These are phyloP conservation scores for Macroglossus sobrinus DNA, from an alignment of 2,113 vertebrate genomes.

Conservation along the genomic window DNA sequence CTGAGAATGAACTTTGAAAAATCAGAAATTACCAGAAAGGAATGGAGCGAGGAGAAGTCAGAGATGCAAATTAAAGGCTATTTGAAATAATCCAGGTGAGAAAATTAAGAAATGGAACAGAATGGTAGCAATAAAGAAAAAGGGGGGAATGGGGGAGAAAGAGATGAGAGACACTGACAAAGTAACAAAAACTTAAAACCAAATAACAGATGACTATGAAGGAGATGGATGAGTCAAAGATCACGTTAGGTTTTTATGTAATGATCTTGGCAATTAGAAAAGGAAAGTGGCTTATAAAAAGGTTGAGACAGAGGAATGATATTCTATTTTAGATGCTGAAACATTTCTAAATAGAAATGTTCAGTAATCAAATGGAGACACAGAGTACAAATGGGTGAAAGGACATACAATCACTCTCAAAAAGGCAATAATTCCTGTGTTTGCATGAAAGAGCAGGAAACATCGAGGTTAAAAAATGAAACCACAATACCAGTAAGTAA, in stretches of 20 bases:
- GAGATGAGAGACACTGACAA: not conserved
- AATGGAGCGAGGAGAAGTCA: not conserved
- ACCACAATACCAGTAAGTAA: not conserved
- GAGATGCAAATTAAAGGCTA: not conserved
- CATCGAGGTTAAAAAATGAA: not conserved
- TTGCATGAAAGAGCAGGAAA: not conserved
- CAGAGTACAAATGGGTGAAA: not conserved
- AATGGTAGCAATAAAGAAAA: not conserved
- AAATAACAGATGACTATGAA: not conserved
- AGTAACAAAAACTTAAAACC: not conserved
- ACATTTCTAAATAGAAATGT: not conserved
- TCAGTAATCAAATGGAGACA: not conserved
- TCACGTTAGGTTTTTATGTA: not conserved
- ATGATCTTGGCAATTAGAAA: not conserved
- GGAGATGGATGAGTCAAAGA: not conserved
- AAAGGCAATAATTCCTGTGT: not conserved
- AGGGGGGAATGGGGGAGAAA: accelerated
- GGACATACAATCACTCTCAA: not conserved
- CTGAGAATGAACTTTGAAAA: not conserved
- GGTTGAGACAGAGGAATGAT: not conserved
- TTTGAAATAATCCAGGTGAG: not conserved
- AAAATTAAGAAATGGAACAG: not conserved
- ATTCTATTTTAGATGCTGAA: not conserved
- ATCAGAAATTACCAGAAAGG: not conserved
- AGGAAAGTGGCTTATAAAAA: not conserved